Conservation (phyloP, 2,888 invertebrate species). For the Calameuta idolon region DNA sequence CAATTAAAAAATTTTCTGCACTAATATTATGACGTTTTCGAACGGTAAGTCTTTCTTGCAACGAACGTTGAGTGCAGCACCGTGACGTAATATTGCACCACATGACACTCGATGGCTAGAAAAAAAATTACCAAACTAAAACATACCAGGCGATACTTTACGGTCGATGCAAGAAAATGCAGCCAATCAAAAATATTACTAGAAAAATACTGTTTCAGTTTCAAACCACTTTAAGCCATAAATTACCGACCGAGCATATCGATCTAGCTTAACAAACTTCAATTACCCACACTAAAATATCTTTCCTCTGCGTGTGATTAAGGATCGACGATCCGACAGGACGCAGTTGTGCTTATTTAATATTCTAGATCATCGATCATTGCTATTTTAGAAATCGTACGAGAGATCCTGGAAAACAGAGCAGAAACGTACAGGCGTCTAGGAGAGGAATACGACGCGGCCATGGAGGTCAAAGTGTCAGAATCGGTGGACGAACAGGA, state of each 20-base stretch:
- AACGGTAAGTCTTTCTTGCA: not conserved
- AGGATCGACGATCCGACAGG: not conserved
- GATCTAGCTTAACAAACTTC: not conserved
- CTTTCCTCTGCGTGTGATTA: not conserved
- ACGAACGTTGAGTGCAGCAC: too few relatives aligned
- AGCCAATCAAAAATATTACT: not conserved
- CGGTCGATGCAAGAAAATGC: too few relatives aligned
- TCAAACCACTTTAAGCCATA: not conserved
- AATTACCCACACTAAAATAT: too few relatives aligned
- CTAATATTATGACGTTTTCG: not conserved
- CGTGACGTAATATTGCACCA: too few relatives aligned
- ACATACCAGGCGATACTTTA: too few relatives aligned
- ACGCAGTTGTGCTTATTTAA: not conserved
- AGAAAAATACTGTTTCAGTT: not conserved
- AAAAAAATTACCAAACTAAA: too few relatives aligned
- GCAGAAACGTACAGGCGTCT: constrained; percentile 72
- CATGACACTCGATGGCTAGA: too few relatives aligned
- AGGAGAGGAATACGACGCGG: constrained; percentile 59
- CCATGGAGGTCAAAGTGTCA: constrained; percentile 32
- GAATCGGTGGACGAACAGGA: constrained; percentile 24
- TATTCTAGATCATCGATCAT: not conserved
- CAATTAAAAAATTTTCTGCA: not conserved
- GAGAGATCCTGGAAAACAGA: constrained; percentile 82
- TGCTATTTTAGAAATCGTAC: constrained; percentile 75
- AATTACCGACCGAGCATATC: not conserved